Base-by-base conservation (phyloP, 2,888 invertebrate species). In the Zhengitettix transpicula region DNA sequence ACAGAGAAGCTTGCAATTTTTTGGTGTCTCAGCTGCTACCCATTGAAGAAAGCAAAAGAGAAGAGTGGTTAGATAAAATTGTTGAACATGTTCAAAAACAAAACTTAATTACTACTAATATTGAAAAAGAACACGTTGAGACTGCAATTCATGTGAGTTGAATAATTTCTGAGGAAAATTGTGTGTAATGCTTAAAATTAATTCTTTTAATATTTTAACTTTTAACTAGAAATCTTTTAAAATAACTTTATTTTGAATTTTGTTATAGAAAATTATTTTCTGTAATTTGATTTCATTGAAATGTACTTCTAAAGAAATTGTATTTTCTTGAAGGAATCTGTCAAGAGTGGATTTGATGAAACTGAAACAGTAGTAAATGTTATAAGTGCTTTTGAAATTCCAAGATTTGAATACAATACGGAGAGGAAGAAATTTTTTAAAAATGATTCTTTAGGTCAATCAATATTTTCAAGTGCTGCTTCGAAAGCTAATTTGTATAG, bases 321-420 rank as follows among this genome's bases (percentile, higher is more conserved):
- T 28, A 28, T 28, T 28, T 28, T 28, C 28, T 28, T 28, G 28
- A 12, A 47, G 47, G 47, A 47, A 47, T 47, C 14, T 1, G n/a
- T 47, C n/a, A 12, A n/a, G n/a, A 47, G 47, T 47, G 47, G 47
- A 47, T 47, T 81, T 28, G 83, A 85, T 68, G 81, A 82, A 63
- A 78, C 82, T 7, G 89, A 89, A 70, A 84, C 87, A 0, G 71
- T 88, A 0, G 77, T 93, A 16, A 83, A 79, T 68, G 82, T 94
- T 0, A 90, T 95, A 60, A 82, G 85, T 73, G 87, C 89, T 0
- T 93, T 88, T 69, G 81, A 84, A 58, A 81, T 90, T 40, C 95
- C 95, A 0, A 85, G 86, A 70, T 80, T 86, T 57, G 73, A 75
- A 14, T 94, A 87, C 69, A 83, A 88, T 66, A 73, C 75, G n/a